Base-by-base conservation (phyloP, 2,888 invertebrate genomes). In the Drosophila colorata region DNA sequence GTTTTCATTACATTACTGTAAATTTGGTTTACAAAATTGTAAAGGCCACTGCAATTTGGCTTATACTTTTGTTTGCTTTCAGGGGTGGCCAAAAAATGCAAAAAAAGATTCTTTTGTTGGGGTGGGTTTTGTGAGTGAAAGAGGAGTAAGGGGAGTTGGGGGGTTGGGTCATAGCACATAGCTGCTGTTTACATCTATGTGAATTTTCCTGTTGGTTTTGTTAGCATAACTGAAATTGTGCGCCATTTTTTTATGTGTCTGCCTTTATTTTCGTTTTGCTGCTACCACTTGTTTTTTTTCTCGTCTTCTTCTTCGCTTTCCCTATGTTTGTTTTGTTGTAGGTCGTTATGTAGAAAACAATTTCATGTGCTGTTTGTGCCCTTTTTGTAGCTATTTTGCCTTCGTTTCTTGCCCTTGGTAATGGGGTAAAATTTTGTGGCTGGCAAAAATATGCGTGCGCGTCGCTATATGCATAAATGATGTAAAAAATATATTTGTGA, bases 1-100 rank as follows among this genome's bases (percentile, higher is more conserved):
- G 82, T 78, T 82, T 90, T 90, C 89, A 87, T 87, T 87, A 90
- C 85, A 89, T 84, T 84, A 78, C 68, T 72, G 77, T 67, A 82
- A 76, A 83, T 74, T 88, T 76, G 77, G 77, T 76, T 76, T 74
- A 69, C 80, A 83, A 70, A 70, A 76, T 63, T 64, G 74, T 60
- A 74, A 75, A 79, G 67, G 71, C 77, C 79, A 52, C 52, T 71
- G 80, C 79, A 78, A 56, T 69, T 78, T 44, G 60, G 59, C 53
- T 59, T 67, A 78, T 74, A 67, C 68, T 78, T 78, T 78, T 78
- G 57, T 73, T 74, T 67, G 68, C 13, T 33, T 33, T 33, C 13
- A 33, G 48, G 40, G 37, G 31, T 14, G 49, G 28, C 33, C 13
- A 18, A n/a, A 65, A 49, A 63, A 25, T 33, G 20, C 51, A 14